Evolutionary conservation across 2,888 invertebrate genomes (phyloP).

Genomic region (Cyrtodaria siliqua): DNA sequence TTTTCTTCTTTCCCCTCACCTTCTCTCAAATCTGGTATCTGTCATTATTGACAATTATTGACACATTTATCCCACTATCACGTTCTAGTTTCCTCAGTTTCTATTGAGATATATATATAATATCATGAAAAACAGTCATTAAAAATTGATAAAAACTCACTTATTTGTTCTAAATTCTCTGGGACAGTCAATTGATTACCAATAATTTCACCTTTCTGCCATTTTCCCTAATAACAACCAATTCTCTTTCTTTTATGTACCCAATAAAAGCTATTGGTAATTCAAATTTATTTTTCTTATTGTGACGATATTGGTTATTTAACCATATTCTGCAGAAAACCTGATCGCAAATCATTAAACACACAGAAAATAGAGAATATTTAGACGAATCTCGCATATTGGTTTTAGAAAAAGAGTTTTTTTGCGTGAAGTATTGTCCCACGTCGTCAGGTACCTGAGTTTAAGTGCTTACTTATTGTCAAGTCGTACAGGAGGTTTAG

Average conservation of each 20-base stretch:
- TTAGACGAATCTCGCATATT: too few species aligned
- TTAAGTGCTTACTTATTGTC: constrained; percentile 15
- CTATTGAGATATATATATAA: too few species aligned
- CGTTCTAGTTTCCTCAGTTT: too few species aligned
- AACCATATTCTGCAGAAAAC: constrained; percentile 27
- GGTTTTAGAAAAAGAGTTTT: neutral
- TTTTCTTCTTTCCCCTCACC: neutral
- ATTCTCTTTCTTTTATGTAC: constrained; percentile 11
- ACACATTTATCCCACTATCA: too few species aligned
- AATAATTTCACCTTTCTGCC: constrained; percentile 1
- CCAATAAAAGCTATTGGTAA: constrained; percentile 26
- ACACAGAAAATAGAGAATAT: constrained; percentile 26
- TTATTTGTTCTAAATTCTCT: constrained; percentile 18
- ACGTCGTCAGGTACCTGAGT: constrained; percentile 13
- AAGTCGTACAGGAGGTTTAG: neutral
- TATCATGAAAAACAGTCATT: too few species aligned
- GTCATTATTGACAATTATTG: neutral
- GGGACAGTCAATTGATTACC: constrained; percentile 18
- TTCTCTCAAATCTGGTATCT: neutral
- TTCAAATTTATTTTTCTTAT: constrained; percentile 47
- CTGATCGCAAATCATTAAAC: constrained; percentile 12
- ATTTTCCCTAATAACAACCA: neutral
- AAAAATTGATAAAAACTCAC: constrained; percentile 30
- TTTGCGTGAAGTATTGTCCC: constrained; percentile 1
- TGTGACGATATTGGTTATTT: constrained; percentile 49